These are phyloP conservation scores for Apeira syringaria DNA, from an alignment of 2,888 invertebrate genomes.

Conservation along the genomic window DNA sequence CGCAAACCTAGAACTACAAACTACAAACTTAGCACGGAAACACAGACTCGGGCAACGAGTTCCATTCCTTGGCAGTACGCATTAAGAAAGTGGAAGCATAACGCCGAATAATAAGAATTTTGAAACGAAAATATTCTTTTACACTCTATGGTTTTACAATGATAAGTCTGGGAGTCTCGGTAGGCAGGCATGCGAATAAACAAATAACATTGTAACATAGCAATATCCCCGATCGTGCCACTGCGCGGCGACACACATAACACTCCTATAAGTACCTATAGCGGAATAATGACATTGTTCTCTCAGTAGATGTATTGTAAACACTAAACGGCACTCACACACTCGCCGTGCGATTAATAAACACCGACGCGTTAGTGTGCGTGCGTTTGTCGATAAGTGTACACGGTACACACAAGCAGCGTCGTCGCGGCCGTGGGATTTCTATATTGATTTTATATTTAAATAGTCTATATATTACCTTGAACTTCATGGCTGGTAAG, in stretches of 20 bases:
- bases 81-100: no score
- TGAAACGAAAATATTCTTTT: no score
- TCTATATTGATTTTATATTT: slow-evolving; percentile 75
- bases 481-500: slow-evolving; percentile 79
- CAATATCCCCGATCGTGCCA: background rate
- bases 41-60: no score
- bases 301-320: slow-evolving; percentile 62
- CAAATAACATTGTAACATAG: no score
- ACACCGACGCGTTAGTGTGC: slow-evolving; percentile 46
- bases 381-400: slow-evolving; percentile 64
- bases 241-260: slow-evolving; percentile 35
- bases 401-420: slow-evolving; percentile 56
- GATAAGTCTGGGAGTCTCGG: no score
- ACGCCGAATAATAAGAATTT: no score
- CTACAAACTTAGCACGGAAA: no score
- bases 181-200: no score
- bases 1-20: no score
- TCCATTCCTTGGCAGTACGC: no score
- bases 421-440: slow-evolving; percentile 61
- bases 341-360: slow-evolving; percentile 26
- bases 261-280: slow-evolving; percentile 40
- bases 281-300: slow-evolving; percentile 62
- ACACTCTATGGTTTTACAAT: no score
- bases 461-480: slow-evolving; percentile 57
- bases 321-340: slow-evolving; percentile 52